phyloP scores from a whole-genome alignment of 1,140 invertebrate species.

The Drosophila ogumai region DNA sequence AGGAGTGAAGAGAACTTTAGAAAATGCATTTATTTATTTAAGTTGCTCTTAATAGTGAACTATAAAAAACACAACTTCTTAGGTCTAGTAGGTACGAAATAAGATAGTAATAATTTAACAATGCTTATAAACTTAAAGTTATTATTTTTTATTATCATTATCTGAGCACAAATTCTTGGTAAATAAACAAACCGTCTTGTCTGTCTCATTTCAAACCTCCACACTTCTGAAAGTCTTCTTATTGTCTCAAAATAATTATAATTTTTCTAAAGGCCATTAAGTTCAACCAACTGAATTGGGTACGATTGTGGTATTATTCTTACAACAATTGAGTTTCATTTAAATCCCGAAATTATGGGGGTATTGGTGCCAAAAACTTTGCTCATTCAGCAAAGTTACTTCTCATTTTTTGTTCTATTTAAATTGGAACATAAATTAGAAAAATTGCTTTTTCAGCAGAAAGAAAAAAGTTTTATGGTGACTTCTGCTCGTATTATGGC shows the following conservation, averaged over 20 bases:
- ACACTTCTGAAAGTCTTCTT: no score
- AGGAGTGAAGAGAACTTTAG: no score
- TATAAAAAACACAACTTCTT: neutral
- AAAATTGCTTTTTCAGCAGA: conserved; percentile 41
- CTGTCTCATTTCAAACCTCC: neutral
- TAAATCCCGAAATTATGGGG: conserved; percentile 14
- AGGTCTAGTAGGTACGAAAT: no score
- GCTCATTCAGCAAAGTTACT: conserved; percentile 30
- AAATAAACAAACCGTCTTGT: neutral
- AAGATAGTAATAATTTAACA: no score
- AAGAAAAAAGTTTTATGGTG: conserved; percentile 29
- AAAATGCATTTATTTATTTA: neutral
- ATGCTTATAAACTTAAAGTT: neutral
- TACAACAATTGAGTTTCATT: conserved; percentile 8
- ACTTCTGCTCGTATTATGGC: conserved; percentile 47
- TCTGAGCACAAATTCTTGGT: neutral
- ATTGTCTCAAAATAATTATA: neutral
- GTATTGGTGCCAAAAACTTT: conserved; percentile 36
- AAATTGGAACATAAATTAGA: conserved; percentile 45
- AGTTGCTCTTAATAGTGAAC: conserved; percentile 27
- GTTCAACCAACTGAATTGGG: neutral
- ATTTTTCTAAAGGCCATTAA: neutral
- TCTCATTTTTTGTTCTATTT: conserved; percentile 31
- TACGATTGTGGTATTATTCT: neutral
- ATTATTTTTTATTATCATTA: neutral